Evolutionary conservation across 35 echinoderm and acorn worm genomes (phyloP).

Genomic region (Eucidaris tribuloides): DNA sequence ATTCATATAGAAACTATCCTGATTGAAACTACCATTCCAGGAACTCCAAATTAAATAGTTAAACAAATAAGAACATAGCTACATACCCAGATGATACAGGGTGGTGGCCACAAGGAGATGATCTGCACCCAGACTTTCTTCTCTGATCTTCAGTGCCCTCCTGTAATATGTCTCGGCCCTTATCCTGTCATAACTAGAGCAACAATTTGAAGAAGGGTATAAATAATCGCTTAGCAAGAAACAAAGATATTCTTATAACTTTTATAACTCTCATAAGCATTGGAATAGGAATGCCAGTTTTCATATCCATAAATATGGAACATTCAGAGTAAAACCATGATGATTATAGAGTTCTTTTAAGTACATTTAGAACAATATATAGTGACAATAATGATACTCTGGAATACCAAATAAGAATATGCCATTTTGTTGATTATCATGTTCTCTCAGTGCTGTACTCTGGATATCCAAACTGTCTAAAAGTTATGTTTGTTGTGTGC

Average conservation of each 20-base stretch:
- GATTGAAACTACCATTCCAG: too few relatives aligned
- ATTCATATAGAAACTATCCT: too few relatives aligned
- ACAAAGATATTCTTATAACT: background rate
- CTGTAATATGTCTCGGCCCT: constrained; percentile 64
- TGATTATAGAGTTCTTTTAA: too few relatives aligned
- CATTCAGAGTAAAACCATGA: too few relatives aligned
- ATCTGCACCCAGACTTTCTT: constrained; percentile 35
- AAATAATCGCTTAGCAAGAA: background rate
- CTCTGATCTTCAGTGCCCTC: constrained; percentile 73
- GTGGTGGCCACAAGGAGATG: constrained; percentile 84
- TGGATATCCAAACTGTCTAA: too few relatives aligned
- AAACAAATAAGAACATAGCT: background rate
- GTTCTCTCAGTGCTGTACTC: too few relatives aligned
- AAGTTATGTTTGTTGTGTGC: too few relatives aligned
- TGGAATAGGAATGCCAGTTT: background rate
- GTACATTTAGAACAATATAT: too few relatives aligned
- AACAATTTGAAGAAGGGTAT: background rate
- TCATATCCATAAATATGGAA: too few relatives aligned
- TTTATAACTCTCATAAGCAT: background rate
- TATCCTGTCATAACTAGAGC: constrained; percentile 70
- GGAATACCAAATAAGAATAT: too few relatives aligned
- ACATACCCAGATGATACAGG: constrained; percentile 76
- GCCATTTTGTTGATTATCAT: too few relatives aligned
- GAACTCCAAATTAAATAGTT: background rate
- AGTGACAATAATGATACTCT: too few relatives aligned